phyloP scores from a whole-genome alignment of 2,113 vertebrate genomes.

The Colinus virginianus region DNA sequence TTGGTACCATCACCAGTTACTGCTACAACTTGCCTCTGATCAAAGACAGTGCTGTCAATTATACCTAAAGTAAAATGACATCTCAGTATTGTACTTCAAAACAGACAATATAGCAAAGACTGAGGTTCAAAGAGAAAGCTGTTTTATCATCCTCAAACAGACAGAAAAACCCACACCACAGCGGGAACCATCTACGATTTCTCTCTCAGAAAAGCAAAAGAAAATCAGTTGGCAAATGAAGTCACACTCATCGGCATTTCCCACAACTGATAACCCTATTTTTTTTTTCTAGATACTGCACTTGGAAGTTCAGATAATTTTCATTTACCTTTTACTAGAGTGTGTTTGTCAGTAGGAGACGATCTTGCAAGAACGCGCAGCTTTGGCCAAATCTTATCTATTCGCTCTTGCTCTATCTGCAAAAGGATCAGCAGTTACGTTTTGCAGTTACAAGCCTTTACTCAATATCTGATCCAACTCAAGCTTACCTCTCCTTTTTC shows the following conservation, averaged over 20 bases:
- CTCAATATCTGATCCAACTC: neutral
- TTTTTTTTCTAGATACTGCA: neutral
- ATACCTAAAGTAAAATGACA: constrained; percentile 85
- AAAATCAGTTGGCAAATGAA: neutral
- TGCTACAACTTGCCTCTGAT: constrained; percentile 96
- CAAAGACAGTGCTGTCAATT: constrained; percentile 95
- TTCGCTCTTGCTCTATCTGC: constrained; percentile 97
- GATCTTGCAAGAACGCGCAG: constrained; percentile 97
- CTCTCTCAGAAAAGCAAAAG: neutral
- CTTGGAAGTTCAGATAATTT: neutral
- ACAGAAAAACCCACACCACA: neutral
- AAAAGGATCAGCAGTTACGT: constrained; percentile 57
- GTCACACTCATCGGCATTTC: neutral
- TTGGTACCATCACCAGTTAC: constrained; percentile 98
- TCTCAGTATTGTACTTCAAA: neutral
- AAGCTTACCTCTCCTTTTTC: constrained; percentile 94
- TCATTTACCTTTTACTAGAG: constrained; percentile 93
- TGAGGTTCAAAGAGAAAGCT: neutral
- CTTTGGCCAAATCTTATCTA: constrained; percentile 99
- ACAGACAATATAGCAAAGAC: neutral
- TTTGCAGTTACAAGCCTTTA: neutral
- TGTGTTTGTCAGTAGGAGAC: constrained; percentile 98
- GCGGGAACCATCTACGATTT: neutral
- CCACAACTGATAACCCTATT: neutral
- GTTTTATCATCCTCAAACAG: neutral